A percentile compares a stretch with the other conserved stretches of the same genome.
Evolutionary conservation across 2,113 vertebrate species (phyloP).

Genomic region (Mesitornis unicolor): DNA sequence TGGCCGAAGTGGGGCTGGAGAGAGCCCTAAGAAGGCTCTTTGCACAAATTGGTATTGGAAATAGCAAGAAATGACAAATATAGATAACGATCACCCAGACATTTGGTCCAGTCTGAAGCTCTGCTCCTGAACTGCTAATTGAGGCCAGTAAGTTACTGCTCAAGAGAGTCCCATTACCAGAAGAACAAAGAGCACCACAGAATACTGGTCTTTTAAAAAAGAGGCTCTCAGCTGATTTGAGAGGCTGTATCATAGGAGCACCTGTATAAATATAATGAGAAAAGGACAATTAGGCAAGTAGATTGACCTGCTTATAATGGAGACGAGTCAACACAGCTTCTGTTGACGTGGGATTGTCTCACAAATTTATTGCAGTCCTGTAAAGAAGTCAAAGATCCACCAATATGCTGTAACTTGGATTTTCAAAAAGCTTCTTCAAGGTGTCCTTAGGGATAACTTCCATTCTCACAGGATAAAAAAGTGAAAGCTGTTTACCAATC

Average conservation of each 20-base stretch:
- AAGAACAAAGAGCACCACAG: neutral
- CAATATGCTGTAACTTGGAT: neutral
- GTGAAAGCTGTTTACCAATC: neutral
- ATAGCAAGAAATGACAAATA: neutral
- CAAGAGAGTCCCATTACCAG: neutral
- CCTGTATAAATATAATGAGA: neutral
- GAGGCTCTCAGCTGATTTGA: neutral
- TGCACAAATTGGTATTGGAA: neutral
- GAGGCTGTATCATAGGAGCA: neutral
- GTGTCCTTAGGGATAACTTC: neutral
- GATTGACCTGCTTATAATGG: neutral
- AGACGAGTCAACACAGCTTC: neutral
- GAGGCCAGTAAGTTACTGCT: neutral
- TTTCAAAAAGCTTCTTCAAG: neutral
- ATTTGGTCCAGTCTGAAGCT: neutral
- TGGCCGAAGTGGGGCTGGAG: neutral
- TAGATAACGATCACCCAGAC: no score
- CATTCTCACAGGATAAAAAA: neutral
- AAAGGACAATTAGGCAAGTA: neutral
- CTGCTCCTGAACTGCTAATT: neutral
- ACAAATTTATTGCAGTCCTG: neutral
- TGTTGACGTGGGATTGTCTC: neutral
- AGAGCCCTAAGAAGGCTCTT: neutral
- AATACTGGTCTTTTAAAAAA: neutral
- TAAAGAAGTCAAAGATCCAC: neutral